Percentiles rank a stretch among this genome's conserved stretches.
These are phyloP conservation scores for Montipora capricornis DNA, from an alignment of 64 coral and sea anemone genomes.

Conservation along the genomic window DNA sequence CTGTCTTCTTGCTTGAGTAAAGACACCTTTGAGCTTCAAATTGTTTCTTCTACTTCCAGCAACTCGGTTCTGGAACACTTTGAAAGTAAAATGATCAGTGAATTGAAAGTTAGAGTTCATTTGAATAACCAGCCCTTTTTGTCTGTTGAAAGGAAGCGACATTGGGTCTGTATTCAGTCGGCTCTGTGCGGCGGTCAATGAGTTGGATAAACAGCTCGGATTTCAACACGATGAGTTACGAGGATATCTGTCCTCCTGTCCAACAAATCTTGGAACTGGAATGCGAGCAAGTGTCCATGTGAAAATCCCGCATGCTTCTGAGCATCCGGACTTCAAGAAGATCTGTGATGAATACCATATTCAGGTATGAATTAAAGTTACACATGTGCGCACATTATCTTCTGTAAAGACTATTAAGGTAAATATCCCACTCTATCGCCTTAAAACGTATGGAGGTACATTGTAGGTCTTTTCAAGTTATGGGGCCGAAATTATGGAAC, in stretches of 20 bases:
- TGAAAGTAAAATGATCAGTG: too few species aligned
- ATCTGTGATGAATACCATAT: constrained; percentile 86
- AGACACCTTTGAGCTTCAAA: too few species aligned
- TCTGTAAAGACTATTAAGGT: too few species aligned
- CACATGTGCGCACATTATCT: too few species aligned
- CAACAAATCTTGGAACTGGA: constrained; percentile 94
- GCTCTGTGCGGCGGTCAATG: constrained; percentile 83
- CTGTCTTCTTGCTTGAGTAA: too few species aligned
- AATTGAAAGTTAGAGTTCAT: too few species aligned
- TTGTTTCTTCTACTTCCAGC: too few species aligned
- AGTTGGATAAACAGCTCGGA: constrained; percentile 82
- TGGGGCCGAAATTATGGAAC: too few species aligned
- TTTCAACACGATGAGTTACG: constrained; percentile 82
- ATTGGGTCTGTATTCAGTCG: constrained; percentile 88
- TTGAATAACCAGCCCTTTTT: not conserved
- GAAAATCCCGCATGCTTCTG: constrained; percentile 86
- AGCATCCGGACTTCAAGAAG: constrained; percentile 88
- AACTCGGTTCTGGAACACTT: not conserved
- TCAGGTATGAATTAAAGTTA: constrained; percentile 32
- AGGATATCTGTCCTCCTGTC: constrained; percentile 86
- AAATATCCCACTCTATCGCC: too few species aligned
- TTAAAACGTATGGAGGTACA: too few species aligned
- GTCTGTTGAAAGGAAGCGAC: constrained; percentile 61
- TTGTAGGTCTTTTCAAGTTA: too few species aligned
- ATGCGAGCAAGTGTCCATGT: constrained; percentile 95